Conservation (phyloP, 2,888 invertebrate species). For the Criorhina ranunculi region DNA sequence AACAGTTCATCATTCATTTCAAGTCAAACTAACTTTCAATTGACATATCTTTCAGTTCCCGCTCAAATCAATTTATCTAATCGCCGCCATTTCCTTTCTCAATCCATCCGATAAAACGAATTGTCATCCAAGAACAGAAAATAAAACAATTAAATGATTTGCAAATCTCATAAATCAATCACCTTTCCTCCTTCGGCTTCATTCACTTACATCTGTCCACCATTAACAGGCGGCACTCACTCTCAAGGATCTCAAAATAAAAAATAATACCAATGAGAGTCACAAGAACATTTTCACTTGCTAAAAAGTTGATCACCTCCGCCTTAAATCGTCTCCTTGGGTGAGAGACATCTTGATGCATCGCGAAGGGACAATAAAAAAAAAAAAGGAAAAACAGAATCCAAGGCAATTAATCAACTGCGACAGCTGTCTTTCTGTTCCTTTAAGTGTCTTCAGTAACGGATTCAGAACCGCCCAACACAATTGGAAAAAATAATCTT, state of each 20-base stretch:
- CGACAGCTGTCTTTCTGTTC: constrained; percentile 74
- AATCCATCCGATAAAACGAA: neutral
- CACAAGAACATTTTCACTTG: constrained; percentile 57
- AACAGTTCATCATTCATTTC: constrained; percentile 53
- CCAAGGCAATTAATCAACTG: constrained; percentile 73
- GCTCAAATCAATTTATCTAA: constrained; percentile 67
- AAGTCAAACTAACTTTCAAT: constrained; percentile 48
- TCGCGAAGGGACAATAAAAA: constrained; percentile 41
- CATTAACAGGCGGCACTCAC: constrained; percentile 57
- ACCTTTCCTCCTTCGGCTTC: constrained; percentile 69
- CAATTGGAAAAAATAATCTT: constrained; percentile 64
- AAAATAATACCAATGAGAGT: neutral
- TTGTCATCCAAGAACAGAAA: constrained; percentile 9
- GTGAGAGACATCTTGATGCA: constrained; percentile 74
- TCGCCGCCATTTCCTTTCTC: constrained; percentile 41
- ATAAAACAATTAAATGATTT: constrained; percentile 74
- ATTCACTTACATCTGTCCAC: constrained; percentile 70
- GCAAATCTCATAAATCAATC: constrained; percentile 76
- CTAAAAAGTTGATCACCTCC: constrained; percentile 71
- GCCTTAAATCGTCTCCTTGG: constrained; percentile 65
- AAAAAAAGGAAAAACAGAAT: constrained; percentile 47
- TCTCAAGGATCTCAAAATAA: constrained; percentile 1
- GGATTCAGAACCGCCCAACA: constrained; percentile 17
- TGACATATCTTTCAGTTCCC: constrained; percentile 55
- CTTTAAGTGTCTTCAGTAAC: constrained; percentile 52